These are phyloP conservation scores for Zalophus californianus DNA, from an alignment of 2,797 vertebrate species.

Conservation along the genomic window DNA sequence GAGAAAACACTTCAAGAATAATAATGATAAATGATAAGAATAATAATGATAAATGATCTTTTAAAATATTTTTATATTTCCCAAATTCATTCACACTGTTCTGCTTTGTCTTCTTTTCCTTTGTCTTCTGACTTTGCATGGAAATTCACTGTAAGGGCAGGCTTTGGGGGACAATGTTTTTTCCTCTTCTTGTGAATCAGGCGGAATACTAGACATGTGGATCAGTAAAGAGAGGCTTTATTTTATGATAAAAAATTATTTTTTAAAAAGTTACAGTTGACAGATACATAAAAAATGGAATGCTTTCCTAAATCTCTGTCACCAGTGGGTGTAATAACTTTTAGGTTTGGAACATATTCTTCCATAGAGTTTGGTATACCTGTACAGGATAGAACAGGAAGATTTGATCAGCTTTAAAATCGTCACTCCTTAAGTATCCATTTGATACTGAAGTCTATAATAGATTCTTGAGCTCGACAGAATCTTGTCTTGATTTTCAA, in stretches of 20 bases:
- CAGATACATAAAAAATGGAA: neutral
- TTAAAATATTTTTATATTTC: neutral
- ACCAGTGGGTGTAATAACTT: neutral
- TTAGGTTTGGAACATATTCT: neutral
- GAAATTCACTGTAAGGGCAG: neutral
- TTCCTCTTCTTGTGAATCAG: neutral
- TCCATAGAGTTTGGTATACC: neutral
- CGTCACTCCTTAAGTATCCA: neutral
- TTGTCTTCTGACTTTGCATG: neutral
- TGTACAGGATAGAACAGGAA: neutral
- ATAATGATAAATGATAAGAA: neutral
- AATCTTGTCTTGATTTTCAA: slow-evolving; percentile 35
- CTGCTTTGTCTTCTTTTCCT: neutral
- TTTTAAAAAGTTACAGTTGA: neutral
- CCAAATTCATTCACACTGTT: neutral
- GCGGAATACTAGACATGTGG: neutral
- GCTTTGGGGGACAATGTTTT: neutral
- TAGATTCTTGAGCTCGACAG: neutral
- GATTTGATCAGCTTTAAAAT: neutral
- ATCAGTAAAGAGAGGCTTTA: neutral
- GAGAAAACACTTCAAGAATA: slow-evolving; percentile 4
- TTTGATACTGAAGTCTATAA: neutral
- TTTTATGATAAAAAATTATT: neutral
- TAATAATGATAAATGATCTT: neutral
- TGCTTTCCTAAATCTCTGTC: neutral